These are phyloP conservation scores for Apostichopus californicus DNA, from an alignment of 35 echinoderm and acorn worm genomes.

Conservation along the genomic window DNA sequence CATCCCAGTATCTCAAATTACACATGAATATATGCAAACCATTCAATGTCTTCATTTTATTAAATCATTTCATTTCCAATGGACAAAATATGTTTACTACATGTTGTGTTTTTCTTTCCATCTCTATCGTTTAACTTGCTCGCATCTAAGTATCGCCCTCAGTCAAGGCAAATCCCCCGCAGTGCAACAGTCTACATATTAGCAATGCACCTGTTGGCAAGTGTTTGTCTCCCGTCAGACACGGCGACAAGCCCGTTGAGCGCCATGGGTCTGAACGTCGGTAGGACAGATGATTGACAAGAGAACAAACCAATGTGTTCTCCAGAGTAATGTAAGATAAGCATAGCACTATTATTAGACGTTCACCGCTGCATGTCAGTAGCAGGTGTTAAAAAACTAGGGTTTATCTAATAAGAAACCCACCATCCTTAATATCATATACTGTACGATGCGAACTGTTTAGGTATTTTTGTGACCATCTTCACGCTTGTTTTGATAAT, in stretches of 20 bases:
- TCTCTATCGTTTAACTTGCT: background rate
- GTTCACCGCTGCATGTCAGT: background rate
- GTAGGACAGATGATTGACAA: conserved; percentile 38
- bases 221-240: conserved; percentile 43
- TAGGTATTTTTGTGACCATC: too few relatives aligned
- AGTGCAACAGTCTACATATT: background rate
- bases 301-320: background rate
- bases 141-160: background rate
- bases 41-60: too few relatives aligned
- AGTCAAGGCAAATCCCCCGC: background rate
- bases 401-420: background rate
- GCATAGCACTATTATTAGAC: background rate
- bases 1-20: too few relatives aligned
- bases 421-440: too few relatives aligned
- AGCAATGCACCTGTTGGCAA: conserved; percentile 35
- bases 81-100: too few relatives aligned
- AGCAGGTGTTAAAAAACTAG: conserved; percentile 32
- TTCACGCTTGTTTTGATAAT: too few relatives aligned
- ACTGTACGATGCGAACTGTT: too few relatives aligned
- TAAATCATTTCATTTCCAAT: too few relatives aligned
- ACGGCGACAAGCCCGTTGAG: conserved; percentile 46
- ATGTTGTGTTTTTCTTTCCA: background rate
- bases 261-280: conserved; percentile 32
- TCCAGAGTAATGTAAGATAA: background rate
- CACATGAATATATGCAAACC: too few relatives aligned